These are phyloP conservation scores for Tenthredo scrophulariae DNA, from an alignment of 2,888 invertebrate genomes.

Conservation along the genomic window DNA sequence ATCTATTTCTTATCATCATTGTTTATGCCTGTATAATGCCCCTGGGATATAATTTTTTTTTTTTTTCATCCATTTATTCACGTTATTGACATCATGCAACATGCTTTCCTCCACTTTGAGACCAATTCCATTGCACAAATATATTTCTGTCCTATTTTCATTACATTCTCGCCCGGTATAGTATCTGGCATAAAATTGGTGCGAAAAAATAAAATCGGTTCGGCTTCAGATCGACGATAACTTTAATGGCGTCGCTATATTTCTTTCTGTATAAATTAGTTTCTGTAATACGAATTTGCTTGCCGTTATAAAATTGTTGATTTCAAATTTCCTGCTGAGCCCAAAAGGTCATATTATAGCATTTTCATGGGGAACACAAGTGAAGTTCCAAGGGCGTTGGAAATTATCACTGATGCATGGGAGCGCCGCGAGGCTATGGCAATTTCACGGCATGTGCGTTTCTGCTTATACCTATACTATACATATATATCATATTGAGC, in stretches of 20 bases:
- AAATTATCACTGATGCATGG: constrained; percentile 20
- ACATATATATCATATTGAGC: too few relatives aligned
- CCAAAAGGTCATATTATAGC: neutral
- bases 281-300: neutral
- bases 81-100: neutral
- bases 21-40: too few relatives aligned
- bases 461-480: neutral
- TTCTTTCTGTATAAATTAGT: neutral
- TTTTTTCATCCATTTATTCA: too few relatives aligned
- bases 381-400: constrained; percentile 21
- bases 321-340: neutral
- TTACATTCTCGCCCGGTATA: neutral
- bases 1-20: too few relatives aligned
- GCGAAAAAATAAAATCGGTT: too few relatives aligned
- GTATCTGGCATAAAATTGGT: neutral
- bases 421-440: constrained; percentile 12
- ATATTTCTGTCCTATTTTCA: neutral
- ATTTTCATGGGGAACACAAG: neutral
- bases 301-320: neutral
- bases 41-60: too few relatives aligned
- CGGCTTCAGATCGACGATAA: too few relatives aligned
- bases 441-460: constrained; percentile 33
- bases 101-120: neutral
- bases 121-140: neutral
- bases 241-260: neutral